These are phyloP conservation scores for Patella caerulea DNA, from an alignment of 2,888 invertebrate species.

Conservation along the genomic window DNA sequence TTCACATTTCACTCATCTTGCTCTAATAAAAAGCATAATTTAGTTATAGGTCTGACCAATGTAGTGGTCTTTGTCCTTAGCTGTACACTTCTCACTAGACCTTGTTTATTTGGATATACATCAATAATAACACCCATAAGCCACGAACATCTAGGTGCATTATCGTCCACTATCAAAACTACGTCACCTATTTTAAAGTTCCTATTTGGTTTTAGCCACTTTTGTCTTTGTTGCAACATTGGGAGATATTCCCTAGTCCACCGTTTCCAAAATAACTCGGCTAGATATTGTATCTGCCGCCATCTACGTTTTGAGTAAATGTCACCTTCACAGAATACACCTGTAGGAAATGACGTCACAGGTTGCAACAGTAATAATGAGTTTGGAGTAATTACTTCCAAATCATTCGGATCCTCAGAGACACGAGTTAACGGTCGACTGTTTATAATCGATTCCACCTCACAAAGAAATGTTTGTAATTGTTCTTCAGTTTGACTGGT, in stretches of 20 bases:
- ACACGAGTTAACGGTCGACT: conserved; percentile 33
- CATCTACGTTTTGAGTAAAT: conserved; percentile 20
- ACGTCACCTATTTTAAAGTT: conserved; percentile 17
- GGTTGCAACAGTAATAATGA: conserved; percentile 22
- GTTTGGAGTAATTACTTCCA: conserved; percentile 36
- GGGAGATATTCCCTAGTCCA: conserved; percentile 25
- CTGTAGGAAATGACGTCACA: conserved; percentile 8
- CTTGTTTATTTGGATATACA: conserved; percentile 19
- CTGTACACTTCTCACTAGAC: conserved; percentile 15
- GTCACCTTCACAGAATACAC: conserved; percentile 15
- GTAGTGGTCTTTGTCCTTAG: conserved; percentile 11
- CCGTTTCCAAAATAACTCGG: conserved; percentile 19
- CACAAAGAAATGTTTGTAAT: conserved; percentile 36
- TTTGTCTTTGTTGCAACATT: conserved; percentile 24
- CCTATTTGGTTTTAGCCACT: conserved; percentile 11
- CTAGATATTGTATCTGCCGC: conserved; percentile 19
- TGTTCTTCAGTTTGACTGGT: conserved; percentile 25
- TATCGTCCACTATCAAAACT: conserved; percentile 21
- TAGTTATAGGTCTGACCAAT: conserved; percentile 12
- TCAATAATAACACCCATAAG: conserved; percentile 16
- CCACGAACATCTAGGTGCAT: conserved; percentile 17
- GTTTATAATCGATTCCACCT: conserved; percentile 37
- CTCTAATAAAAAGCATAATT: background rate
- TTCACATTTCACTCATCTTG: background rate
- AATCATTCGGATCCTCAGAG: conserved; percentile 27